phyloP scores from a whole-genome alignment of 2,113 vertebrate genomes.

The Craseonycteris thonglongyai region DNA sequence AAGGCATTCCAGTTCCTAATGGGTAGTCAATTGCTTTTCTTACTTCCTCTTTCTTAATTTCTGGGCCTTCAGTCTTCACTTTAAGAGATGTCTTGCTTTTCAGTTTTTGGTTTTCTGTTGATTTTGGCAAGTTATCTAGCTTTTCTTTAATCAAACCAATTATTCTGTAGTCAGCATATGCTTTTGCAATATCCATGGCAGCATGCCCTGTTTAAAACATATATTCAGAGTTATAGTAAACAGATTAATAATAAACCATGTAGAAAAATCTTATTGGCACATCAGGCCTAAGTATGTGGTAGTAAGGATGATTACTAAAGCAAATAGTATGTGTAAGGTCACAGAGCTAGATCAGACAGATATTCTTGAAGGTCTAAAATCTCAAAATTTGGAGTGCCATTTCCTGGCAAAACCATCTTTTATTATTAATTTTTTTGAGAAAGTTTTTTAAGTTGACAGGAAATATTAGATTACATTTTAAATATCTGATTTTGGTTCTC shows the following conservation, averaged over 20 bases:
- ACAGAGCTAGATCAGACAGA: not conserved
- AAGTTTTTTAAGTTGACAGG: not conserved
- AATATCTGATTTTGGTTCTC: not conserved
- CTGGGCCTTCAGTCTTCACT: not conserved
- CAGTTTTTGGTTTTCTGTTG: conserved; percentile 74
- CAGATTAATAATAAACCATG: not conserved
- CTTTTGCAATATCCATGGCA: conserved; percentile 85
- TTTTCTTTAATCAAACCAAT: conserved; percentile 84
- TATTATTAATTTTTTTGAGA: not conserved
- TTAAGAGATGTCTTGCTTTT: conserved; percentile 67
- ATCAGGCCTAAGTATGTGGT: not conserved
- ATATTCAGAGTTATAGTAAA: not conserved
- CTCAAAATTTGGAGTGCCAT: not conserved
- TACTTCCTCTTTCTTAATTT: conserved; percentile 74
- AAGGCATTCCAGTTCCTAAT: not conserved
- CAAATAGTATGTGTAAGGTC: not conserved
- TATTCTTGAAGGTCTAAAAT: not conserved
- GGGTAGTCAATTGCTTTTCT: not conserved
- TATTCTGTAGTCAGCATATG: conserved; percentile 83
- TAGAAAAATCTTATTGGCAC: not conserved
- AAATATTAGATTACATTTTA: not conserved
- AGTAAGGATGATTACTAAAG: not conserved
- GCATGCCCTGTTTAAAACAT: conserved; percentile 79
- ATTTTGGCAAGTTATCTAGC: conserved; percentile 79
- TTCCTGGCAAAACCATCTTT: not conserved